These are phyloP conservation scores for Stenurella melanura DNA, from an alignment of 2,888 invertebrate genomes.

Conservation along the genomic window DNA sequence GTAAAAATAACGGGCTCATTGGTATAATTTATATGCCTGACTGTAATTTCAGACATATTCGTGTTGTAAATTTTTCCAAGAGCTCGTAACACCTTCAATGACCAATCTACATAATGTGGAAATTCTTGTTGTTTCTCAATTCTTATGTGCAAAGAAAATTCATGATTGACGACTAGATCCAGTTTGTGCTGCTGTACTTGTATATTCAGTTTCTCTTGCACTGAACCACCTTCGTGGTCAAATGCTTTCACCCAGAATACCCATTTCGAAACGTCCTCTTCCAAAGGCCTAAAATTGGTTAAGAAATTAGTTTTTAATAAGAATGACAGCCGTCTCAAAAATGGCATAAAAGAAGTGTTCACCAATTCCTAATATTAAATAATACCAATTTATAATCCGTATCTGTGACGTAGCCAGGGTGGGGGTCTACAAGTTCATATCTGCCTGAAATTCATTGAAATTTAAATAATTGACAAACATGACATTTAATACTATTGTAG, in stretches of 20 bases:
- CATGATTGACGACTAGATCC: constrained; percentile 87
- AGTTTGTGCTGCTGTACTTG: constrained; percentile 89
- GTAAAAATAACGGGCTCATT: constrained; percentile 81
- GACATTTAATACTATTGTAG: too few relatives aligned
- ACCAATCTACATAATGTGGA: constrained; percentile 85
- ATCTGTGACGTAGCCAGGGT: too few relatives aligned
- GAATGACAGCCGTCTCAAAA: too few relatives aligned
- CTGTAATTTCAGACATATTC: constrained; percentile 80
- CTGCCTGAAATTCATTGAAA: too few relatives aligned
- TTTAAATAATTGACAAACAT: too few relatives aligned
- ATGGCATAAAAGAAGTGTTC: too few relatives aligned
- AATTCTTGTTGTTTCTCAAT: constrained; percentile 78
- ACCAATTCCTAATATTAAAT: too few relatives aligned
- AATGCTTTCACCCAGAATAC: constrained; percentile 86
- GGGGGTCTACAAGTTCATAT: too few relatives aligned
- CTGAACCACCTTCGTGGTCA: constrained; percentile 85
- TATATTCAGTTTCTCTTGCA: constrained; percentile 84
- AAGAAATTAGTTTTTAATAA: constrained; percentile 24
- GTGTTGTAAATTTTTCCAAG: constrained; percentile 77
- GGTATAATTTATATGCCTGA: constrained; percentile 79
- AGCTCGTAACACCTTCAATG: constrained; percentile 80
- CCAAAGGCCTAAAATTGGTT: constrained; percentile 80
- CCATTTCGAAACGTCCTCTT: constrained; percentile 88
- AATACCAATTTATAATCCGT: too few relatives aligned
- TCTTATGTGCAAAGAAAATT: constrained; percentile 83